A percentile compares a stretch with the other conserved stretches of the same genome.
phyloP scores from a whole-genome alignment of 2,113 vertebrate genomes.

The Verasper variegatus region DNA sequence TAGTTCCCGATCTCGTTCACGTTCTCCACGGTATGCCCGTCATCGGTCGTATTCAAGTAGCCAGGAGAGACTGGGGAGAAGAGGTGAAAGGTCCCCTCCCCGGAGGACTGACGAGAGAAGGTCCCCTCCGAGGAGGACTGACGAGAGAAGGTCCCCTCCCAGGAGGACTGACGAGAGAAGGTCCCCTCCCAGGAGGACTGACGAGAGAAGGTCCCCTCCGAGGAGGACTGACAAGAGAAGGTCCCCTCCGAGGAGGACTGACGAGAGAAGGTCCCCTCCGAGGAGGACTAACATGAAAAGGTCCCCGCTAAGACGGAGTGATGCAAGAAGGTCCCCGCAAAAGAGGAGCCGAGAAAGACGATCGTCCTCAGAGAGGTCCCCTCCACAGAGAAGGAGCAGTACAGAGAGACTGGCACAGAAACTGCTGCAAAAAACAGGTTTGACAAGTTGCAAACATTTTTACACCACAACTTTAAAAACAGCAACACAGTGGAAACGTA shows the following conservation, averaged over 20 bases:
- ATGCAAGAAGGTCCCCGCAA: background rate
- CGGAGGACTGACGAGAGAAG: background rate
- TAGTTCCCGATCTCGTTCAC: constrained; percentile 57
- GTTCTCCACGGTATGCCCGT: background rate
- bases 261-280: background rate
- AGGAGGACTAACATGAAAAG: background rate
- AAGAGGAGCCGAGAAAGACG: constrained; percentile 1
- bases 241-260: rapidly evolving
- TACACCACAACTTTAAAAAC: background rate
- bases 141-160: background rate
- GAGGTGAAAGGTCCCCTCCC: background rate
- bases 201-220: background rate
- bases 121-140: rapidly evolving
- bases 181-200: background rate
- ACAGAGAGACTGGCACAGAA: constrained; percentile 55
- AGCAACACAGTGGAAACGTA: background rate
- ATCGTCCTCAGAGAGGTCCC: background rate
- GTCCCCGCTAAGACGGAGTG: background rate
- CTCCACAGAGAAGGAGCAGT: background rate
- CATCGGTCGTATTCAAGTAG: constrained; percentile 45
- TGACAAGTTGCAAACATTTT: constrained; percentile 1
- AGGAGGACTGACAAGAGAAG: background rate
- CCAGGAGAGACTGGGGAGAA: background rate
- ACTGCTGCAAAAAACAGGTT: constrained; percentile 65
- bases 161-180: background rate